Evolutionary conservation across 1,140 invertebrate genomes (phyloP), one percentile per base, ranked within the genome.

Genomic region (Augochlora pura): DNA sequence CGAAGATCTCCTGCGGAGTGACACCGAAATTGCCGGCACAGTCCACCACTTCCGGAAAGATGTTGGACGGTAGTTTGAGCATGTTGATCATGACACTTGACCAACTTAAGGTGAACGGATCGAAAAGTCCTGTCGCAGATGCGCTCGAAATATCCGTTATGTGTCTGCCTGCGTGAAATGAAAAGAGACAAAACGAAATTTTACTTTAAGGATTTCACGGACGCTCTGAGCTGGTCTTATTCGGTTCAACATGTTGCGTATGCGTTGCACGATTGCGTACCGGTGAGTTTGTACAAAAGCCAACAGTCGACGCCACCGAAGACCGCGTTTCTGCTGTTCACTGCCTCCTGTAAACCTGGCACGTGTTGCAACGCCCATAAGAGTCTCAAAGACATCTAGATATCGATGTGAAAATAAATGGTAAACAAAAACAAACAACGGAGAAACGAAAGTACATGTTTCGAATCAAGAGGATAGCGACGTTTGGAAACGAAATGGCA

Each of bases 241-340:
- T 32, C 32, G 4, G 32, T 32, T 32, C 32, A 4, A 32, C 1
- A 32, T 10, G 10, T 4, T 10, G 12, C 10, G 4, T 16, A 10
- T 49, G 8, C 46, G 12, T 16, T 1, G 1, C 21, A 16, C 2
- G 4, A 4, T 8, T 27, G 27, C 66, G 80, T 88, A 93, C 92
- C 92, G 27, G 95, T 96, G 32, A 97, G 91, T 93, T 96, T 97
- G 91, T 98, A 96, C 42, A 99, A 89, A 49, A 99, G 93, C 97
- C 97, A 99, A 3, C 97, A 98, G 88, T 99, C 98, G 21, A 99
- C 93, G 39, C 97, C 97, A n/a, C 98, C 98, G 90, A 98, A 97
- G 85, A 96, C 93, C 1, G 96, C 95, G 80, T 96, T 94, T 27
- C 96, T 94, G 62, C 94, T 93, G 39, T 89, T 86, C 21, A 95